A percentile compares a stretch with the other conserved stretches of the same genome.
phyloP scores from a whole-genome alignment of 2,888 invertebrate species.

The Catocala sponsa region DNA sequence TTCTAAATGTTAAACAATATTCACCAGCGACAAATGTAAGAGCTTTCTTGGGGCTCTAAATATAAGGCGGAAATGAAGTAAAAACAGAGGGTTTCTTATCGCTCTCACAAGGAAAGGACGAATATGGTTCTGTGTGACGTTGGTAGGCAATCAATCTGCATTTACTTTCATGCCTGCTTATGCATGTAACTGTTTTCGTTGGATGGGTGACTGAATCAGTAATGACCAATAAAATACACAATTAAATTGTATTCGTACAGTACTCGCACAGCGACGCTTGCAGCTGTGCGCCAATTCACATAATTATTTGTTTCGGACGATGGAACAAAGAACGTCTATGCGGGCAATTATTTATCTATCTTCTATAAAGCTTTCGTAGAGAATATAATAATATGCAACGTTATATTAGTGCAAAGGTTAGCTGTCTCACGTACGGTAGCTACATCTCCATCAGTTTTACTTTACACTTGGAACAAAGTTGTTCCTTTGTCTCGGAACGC shows the following conservation, averaged over 20 bases:
- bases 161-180: neutral
- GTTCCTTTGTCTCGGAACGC: conserved; percentile 35
- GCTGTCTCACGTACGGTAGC: too few relatives aligned
- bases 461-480: conserved; percentile 22
- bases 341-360: too few relatives aligned
- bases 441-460: conserved; percentile 10
- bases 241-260: neutral
- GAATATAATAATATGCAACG: too few relatives aligned
- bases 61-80: neutral
- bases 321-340: too few relatives aligned
- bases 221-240: neutral
- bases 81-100: conserved; percentile 5
- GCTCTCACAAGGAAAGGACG: neutral
- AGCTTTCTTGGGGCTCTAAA: neutral
- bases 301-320: too few relatives aligned
- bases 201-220: neutral
- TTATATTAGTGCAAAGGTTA: too few relatives aligned
- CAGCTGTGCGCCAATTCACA: neutral
- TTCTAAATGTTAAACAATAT: neutral
- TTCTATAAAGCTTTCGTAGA: too few relatives aligned
- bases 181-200: neutral
- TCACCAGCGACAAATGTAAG: neutral
- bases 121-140: conserved; percentile 3
- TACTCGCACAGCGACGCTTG: neutral
- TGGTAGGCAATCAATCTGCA: neutral